These are phyloP conservation scores for Darevskia nairensis DNA, from an alignment of 2,797 vertebrate species.

Conservation along the genomic window DNA sequence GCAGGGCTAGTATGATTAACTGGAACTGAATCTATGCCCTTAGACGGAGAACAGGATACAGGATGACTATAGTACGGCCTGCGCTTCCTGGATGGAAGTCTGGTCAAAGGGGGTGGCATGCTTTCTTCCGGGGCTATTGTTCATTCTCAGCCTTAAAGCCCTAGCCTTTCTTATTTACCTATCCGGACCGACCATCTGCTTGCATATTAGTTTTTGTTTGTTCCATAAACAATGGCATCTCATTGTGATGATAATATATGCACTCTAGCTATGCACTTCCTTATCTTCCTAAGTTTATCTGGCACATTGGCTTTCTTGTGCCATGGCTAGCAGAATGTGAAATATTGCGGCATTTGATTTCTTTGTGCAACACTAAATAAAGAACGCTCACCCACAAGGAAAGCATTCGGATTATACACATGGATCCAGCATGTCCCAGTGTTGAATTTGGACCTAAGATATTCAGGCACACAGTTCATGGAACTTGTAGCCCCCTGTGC, in stretches of 20 bases:
- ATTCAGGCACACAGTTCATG: background rate
- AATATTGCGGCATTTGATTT: slow-evolving; percentile 1
- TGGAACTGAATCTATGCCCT: slow-evolving; percentile 60
- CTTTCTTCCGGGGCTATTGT: slow-evolving; percentile 75
- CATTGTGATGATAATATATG: background rate
- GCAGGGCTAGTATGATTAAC: slow-evolving; percentile 50
- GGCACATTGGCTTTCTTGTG: slow-evolving; percentile 12
- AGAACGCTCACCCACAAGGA: background rate
- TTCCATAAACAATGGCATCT: slow-evolving; percentile 60
- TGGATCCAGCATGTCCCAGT: background rate
- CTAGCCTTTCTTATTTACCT: slow-evolving; percentile 66
- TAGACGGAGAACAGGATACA: slow-evolving; percentile 66
- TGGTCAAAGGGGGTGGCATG: slow-evolving; percentile 51
- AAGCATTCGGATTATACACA: background rate
- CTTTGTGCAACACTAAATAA: slow-evolving; percentile 15
- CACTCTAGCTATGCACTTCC: slow-evolving; percentile 10
- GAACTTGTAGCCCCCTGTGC: background rate
- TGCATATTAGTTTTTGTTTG: slow-evolving; percentile 49
- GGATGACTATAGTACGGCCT: slow-evolving; percentile 55
- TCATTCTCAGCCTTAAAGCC: slow-evolving; percentile 55
- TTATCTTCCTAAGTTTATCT: slow-evolving; percentile 35
- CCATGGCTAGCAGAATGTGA: slow-evolving; percentile 9
- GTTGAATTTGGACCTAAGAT: background rate
- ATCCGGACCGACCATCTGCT: slow-evolving; percentile 56
- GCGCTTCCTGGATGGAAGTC: slow-evolving; percentile 78